Base-by-base conservation (phyloP, 2,888 invertebrate species). In the Stegophylla sp. region DNA sequence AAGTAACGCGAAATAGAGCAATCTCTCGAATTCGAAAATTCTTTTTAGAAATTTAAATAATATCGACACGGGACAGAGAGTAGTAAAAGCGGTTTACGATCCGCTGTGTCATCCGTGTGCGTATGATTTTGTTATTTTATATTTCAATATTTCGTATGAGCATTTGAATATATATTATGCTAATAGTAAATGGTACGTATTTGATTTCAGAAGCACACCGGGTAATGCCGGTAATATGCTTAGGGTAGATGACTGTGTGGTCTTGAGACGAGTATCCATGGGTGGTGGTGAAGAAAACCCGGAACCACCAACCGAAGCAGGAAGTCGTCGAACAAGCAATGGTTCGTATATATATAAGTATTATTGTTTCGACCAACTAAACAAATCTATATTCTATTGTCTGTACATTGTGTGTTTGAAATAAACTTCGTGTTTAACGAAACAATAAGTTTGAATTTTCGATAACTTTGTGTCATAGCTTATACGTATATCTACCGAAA, bases 251-350 rank as follows among this genome's bases (percentile, higher is more conserved):
- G 73, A 82, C 59, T 75, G 79, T 41, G 82, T 81, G 53, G 82
- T 82, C 10, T 51, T 82, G 17, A 81, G 81, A 61, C 75, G 81
- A 26, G 81, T 81, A 67, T 81, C 82, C 41, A 82, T 81, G 81
- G 82, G 82, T 3, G 82, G 82, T 43, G 82, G 82, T 20, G 82
- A 82, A 81, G 82, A 82, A 76, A 82, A 81, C 41, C 81, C 81
- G 28, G 82, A 82, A 59, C 82, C 82, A 48, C 82, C 82, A 71
- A 82, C 72, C 41, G 75, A 81, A 71, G 28, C 66, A 34, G 81
- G 81, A 75, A 82, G 71, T 71, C 74, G 82, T 43, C 75, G 82
- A 13, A 81, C 82, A 9, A 82, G 82, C 66, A 69, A 81, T 28
- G 71, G 82, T 82, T 41, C 23, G 82, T 81, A 63, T 48, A 28